These are phyloP conservation scores for Malthinus seriepunctatus DNA, from an alignment of 2,888 invertebrate species.

Conservation along the genomic window DNA sequence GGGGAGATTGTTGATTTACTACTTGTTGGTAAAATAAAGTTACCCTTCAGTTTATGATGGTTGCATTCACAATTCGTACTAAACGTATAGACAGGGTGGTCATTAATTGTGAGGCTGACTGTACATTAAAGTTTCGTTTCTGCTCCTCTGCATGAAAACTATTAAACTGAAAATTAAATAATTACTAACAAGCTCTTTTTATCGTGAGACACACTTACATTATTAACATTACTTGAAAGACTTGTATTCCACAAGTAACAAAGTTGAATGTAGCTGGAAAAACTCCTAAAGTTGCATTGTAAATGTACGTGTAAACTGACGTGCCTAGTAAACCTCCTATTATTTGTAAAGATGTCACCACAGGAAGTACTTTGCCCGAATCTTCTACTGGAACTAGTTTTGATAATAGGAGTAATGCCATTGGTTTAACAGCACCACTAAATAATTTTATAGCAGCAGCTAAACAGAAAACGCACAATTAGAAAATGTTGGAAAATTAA, in stretches of 20 bases:
- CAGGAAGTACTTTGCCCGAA: conserved; percentile 66
- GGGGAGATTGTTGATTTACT: no score
- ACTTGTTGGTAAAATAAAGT: no score
- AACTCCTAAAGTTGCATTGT: conserved; percentile 59
- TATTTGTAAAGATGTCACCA: conserved; percentile 69
- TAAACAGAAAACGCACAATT: no score
- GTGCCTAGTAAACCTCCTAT: conserved; percentile 64
- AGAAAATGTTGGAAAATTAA: no score
- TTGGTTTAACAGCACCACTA: conserved; percentile 60
- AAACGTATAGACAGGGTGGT: no score
- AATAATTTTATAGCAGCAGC: conserved; percentile 57
- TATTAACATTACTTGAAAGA: conserved; percentile 54
- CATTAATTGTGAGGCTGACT: no score
- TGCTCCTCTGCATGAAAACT: conserved; percentile 3
- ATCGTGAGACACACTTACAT: conserved; percentile 55
- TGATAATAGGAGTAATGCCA: conserved; percentile 63
- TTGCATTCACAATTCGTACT: no score
- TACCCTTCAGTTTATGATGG: no score
- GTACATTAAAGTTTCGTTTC: neutral
- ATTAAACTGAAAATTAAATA: conserved; percentile 5
- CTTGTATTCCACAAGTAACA: conserved; percentile 57
- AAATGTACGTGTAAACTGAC: conserved; percentile 67
- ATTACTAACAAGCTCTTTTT: neutral
- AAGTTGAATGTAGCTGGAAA: conserved; percentile 65
- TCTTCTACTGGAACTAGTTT: conserved; percentile 64